A percentile compares a stretch with the other conserved stretches of the same genome.
These are phyloP conservation scores for Dynastes hyllus DNA, from an alignment of 2,888 invertebrate species.

Conservation along the genomic window DNA sequence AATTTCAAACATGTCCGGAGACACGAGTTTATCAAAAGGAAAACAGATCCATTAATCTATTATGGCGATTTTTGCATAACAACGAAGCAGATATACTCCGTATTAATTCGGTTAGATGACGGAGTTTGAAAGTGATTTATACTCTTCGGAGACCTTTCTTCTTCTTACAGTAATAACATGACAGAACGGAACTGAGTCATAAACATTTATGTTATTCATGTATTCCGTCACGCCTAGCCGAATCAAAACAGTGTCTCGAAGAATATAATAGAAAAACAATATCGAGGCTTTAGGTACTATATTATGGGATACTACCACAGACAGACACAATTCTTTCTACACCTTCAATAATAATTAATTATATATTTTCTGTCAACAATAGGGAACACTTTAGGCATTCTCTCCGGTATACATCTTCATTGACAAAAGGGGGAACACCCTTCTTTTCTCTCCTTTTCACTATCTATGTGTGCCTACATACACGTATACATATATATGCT, in stretches of 20 bases:
- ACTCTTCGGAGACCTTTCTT: slow-evolving; percentile 8
- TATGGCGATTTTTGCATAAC: slow-evolving; percentile 9
- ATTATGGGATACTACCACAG: background rate
- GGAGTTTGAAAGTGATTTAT: background rate
- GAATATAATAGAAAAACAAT: slow-evolving; percentile 21
- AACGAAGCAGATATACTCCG: background rate
- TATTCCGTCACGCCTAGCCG: slow-evolving; percentile 12
- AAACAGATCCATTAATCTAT: slow-evolving; percentile 7
- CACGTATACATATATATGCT: background rate
- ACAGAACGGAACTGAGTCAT: slow-evolving; percentile 5
- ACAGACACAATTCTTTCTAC: slow-evolving; percentile 33
- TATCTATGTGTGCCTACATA: background rate
- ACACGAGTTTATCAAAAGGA: background rate
- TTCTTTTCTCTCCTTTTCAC: background rate
- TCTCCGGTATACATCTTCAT: slow-evolving; percentile 23
- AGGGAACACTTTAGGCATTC: slow-evolving; percentile 11
- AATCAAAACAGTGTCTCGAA: slow-evolving; percentile 3
- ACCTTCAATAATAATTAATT: slow-evolving; percentile 38
- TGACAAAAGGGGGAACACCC: slow-evolving; percentile 18
- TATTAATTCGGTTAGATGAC: background rate
- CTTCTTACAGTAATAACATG: background rate
- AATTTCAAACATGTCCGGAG: background rate
- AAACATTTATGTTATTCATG: slow-evolving; percentile 21
- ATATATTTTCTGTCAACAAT: slow-evolving; percentile 45
- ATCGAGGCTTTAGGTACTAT: background rate